Evolutionary conservation across 2,113 vertebrate genomes (phyloP), one percentile per base, ranked within the genome.

Genomic region (Pristiophorus japonicus): DNA sequence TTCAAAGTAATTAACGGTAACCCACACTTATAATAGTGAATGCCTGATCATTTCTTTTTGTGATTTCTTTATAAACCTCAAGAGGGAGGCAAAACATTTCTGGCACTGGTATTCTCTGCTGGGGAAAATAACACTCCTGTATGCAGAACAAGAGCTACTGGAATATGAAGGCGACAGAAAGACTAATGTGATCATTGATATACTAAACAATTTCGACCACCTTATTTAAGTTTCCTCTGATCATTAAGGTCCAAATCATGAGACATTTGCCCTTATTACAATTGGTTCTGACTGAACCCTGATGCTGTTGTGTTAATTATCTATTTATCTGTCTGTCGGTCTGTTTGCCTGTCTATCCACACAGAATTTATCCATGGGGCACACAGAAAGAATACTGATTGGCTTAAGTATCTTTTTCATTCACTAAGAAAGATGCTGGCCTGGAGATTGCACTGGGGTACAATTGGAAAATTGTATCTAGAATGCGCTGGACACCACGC

Each of bases 21-120:
- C 11, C 11, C 16, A 27, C 30, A 14, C 27, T 90, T 51, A 2
- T 24, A 65, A 93, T 93, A 38, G 62, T 8, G 62, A 20, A 10
- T n/a, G n/a, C 38, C 1, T 66, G 63, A 66, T 67, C 8, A 94
- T 94, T 94, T 70, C 27, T 70, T 47, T 70, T 94, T 70, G 63
- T 70, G 24, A 70, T 47, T 70, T 94, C 66, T 67, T 67, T 70
- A 47, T 27, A 70, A 67, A 70, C 93, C 93, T 94, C 63, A 70
- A 94, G 93, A 94, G 66, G 93, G 93, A 94, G 93, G 3, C 93
- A 94, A 47, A 94, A 70, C 93, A 70, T 70, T 94, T 94, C 65
- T 70, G 38, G 3, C 45, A 70, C 42, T 73, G 51, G 18, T 18
- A n/a, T 45, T 94, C n/a, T 42, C 91, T 88, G 4, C 59, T 63